These are phyloP conservation scores for Microtus richardsoni DNA, from an alignment of 2,113 vertebrate genomes.

Conservation along the genomic window DNA sequence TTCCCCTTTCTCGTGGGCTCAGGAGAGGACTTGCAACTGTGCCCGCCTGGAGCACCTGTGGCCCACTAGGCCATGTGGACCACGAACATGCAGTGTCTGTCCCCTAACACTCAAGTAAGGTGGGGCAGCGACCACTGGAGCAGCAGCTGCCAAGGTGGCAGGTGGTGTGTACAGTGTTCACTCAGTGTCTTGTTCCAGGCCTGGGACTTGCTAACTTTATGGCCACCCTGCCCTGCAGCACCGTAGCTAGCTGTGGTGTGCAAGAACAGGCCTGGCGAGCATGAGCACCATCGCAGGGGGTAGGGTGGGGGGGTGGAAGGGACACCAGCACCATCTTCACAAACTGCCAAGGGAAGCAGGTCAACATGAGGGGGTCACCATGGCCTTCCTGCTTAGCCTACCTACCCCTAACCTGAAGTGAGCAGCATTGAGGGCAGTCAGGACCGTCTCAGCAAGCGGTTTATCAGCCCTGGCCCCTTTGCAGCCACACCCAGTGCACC, in stretches of 20 bases:
- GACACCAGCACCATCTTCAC: slow-evolving; percentile 57
- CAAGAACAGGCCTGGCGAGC: background rate
- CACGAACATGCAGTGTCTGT: background rate
- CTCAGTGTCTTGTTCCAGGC: background rate
- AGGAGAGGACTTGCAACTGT: background rate
- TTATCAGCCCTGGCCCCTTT: too few relatives aligned
- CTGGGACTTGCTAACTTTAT: background rate
- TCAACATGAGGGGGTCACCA: too few relatives aligned
- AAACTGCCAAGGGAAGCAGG: background rate
- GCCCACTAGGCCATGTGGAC: background rate
- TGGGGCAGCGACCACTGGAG: background rate
- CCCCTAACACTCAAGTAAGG: background rate
- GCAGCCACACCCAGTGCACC: background rate
- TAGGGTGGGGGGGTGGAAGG: background rate
- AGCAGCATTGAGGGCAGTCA: background rate
- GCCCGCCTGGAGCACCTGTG: background rate
- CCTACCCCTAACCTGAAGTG: background rate
- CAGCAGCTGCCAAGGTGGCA: background rate
- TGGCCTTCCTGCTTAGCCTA: background rate
- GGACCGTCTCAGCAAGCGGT: background rate
- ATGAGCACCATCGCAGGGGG: background rate
- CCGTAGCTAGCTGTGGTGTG: background rate
- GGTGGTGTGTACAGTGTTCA: slow-evolving; percentile 7
- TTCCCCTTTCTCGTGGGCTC: background rate
- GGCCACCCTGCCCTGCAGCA: background rate